Percentiles rank a stretch among this genome's conserved stretches.
Conservation (phyloP, 2,888 invertebrate genomes). For the Xylota sylvarum region DNA sequence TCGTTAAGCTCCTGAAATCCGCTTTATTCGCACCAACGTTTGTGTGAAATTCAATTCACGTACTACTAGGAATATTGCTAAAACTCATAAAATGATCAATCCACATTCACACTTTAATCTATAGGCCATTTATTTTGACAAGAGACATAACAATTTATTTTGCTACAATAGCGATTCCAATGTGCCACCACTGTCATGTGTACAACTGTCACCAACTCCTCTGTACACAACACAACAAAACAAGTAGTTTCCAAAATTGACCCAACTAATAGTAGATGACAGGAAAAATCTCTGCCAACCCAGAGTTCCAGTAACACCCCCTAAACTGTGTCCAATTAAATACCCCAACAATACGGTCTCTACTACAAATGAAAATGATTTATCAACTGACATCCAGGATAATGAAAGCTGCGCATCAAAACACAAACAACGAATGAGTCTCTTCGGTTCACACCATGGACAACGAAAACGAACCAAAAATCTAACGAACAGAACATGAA, state of each 20-base stretch:
- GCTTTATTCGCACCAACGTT: too few relatives aligned
- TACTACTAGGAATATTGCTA: too few relatives aligned
- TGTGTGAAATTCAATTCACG: too few relatives aligned
- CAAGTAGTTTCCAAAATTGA: background rate
- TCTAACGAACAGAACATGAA: conserved; percentile 4
- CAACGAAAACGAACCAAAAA: conserved; percentile 12
- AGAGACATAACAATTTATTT: too few relatives aligned
- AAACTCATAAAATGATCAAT: too few relatives aligned
- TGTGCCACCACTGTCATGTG: too few relatives aligned
- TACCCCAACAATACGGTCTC: conserved; percentile 10
- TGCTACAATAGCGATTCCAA: too few relatives aligned
- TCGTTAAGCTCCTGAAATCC: too few relatives aligned
- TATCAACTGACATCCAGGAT: conserved; percentile 63
- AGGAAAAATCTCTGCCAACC: conserved; percentile 17
- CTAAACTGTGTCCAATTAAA: conserved; percentile 46
- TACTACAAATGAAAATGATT: conserved; percentile 70
- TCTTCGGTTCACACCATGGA: conserved; percentile 1
- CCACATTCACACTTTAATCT: too few relatives aligned
- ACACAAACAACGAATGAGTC: conserved; percentile 54
- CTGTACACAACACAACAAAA: background rate
- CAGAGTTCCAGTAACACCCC: background rate
- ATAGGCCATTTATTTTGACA: too few relatives aligned
- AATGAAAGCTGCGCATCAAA: conserved; percentile 70
- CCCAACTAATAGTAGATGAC: conserved; percentile 20
- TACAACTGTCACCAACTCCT: background rate